These are phyloP conservation scores for Sinocyclocheilus grahami DNA, from an alignment of 2,113 vertebrate species.

Conservation along the genomic window DNA sequence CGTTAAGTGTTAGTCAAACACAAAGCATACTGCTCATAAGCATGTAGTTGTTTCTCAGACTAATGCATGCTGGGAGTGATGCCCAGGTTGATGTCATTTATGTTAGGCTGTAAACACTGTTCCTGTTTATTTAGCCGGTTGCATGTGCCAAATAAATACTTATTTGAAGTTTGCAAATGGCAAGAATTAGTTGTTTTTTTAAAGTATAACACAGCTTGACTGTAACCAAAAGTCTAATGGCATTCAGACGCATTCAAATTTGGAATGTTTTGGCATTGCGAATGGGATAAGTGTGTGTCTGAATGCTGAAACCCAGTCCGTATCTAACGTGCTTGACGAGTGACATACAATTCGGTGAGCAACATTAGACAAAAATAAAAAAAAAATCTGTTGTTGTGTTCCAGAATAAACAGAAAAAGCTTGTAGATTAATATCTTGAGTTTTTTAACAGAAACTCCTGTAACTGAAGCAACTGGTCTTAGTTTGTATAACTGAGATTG, in stretches of 20 bases:
- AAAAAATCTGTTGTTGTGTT: background rate
- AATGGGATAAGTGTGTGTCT: background rate
- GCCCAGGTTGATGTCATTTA: conserved; percentile 34
- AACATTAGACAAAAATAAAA: background rate
- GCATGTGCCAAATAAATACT: background rate
- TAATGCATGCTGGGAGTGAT: conserved; percentile 29
- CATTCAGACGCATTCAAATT: background rate
- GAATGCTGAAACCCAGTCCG: background rate
- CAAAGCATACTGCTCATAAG: conserved; percentile 29
- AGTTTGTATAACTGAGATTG: conserved; percentile 15
- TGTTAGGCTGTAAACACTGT: background rate
- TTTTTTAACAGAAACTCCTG: background rate
- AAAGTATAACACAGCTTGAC: background rate
- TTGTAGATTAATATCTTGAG: conserved; percentile 14
- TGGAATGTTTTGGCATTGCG: background rate
- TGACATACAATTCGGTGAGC: background rate
- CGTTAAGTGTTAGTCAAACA: background rate
- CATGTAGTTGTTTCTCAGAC: conserved; percentile 54
- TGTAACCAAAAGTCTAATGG: background rate
- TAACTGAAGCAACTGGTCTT: background rate
- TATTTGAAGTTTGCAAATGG: conserved; percentile 3
- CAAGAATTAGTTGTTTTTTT: background rate
- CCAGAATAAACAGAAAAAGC: background rate
- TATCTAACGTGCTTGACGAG: background rate
- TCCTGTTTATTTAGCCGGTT: conserved; percentile 5